Base-by-base conservation (phyloP, 2,888 invertebrate species). In the Leuctra nigra region DNA sequence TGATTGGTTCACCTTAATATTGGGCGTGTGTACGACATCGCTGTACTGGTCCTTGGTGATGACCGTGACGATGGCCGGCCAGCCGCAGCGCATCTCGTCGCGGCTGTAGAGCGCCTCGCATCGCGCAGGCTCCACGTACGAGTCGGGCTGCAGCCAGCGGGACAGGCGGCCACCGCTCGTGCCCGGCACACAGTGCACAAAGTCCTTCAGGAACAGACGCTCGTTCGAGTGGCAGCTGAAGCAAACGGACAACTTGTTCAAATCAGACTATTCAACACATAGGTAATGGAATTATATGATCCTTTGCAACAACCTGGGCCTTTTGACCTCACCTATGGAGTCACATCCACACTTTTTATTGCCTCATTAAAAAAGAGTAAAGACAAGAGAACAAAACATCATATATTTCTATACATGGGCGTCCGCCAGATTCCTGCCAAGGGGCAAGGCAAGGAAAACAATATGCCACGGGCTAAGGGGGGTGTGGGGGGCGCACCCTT, bases 71-170 rank as follows among this genome's bases (percentile, higher is more conserved):
- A 89, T 80, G 0, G 90, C 86, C 13, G 90, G 89, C 86, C 88
- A 89, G 52, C 91, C 90, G 67, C 87, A 89, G 53, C 87, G 80
- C 63, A 84, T 71, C 56, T 84, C 80, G 64, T 84, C 84, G 54
- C 82, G 74, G 29, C 86, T 84, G 65, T 86, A 85, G 60, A 86
- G 76, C 55, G 95, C 81, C 72, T 93, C 91, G 71, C 93, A 94
- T 68, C 87, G 86, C 59, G 81, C 72, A 0, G 95, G 91, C 73
- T 96, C 96, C 48, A 96, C 87, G 63, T 89, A 86, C 23, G 95
- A 85, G 66, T 92, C 91, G 1, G 95, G 94, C 68, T 95, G 92
- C 56, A 98, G 75, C 96, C 97, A 98, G 68, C 91, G 84, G 0
- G 96, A 95, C 62, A 98, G 75, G 54, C 96, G 80, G 3, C 94